Evolutionary conservation across 2,888 invertebrate species (phyloP).

Genomic region (Chesias legatella): DNA sequence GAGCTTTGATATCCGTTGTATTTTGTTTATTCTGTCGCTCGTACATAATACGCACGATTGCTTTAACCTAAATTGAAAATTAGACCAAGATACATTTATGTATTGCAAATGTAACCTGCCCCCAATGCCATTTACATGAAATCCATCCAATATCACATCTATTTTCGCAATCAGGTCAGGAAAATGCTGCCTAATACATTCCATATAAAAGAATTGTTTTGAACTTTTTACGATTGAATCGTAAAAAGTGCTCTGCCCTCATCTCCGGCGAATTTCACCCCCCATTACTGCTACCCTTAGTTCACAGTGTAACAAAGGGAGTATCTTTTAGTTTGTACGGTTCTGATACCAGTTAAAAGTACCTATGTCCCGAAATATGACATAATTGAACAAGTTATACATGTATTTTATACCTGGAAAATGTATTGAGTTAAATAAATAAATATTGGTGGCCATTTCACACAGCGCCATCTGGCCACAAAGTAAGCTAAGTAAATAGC

Average conservation of each 20-base stretch:
- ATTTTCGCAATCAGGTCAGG: constrained; percentile 18
- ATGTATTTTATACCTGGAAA: no score
- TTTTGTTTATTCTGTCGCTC: constrained; percentile 30
- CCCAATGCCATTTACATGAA: not conserved
- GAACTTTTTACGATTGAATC: constrained; percentile 50
- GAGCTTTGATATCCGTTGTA: constrained; percentile 38
- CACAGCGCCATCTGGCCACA: no score
- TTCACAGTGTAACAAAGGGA: constrained; percentile 18
- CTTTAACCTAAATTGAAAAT: no score
- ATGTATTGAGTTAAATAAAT: no score
- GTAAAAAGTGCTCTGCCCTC: constrained; percentile 41
- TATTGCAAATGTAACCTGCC: no score
- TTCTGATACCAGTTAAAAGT: no score
- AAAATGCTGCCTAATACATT: constrained; percentile 22
- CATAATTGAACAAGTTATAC: no score
- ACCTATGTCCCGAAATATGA: no score
- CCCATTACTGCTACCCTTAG: constrained; percentile 22
- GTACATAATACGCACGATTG: no score
- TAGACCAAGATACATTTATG: no score
- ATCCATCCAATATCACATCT: constrained; percentile 1
- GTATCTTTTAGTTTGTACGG: constrained; percentile 14
- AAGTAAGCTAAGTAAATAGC: no score
- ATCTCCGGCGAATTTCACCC: constrained; percentile 27
- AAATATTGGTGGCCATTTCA: no score
- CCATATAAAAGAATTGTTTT: constrained; percentile 44